A percentile compares a stretch with the other conserved stretches of the same genome.
phyloP scores from a whole-genome alignment of 2,888 invertebrate genomes.

The Trichopoda pennipes region DNA sequence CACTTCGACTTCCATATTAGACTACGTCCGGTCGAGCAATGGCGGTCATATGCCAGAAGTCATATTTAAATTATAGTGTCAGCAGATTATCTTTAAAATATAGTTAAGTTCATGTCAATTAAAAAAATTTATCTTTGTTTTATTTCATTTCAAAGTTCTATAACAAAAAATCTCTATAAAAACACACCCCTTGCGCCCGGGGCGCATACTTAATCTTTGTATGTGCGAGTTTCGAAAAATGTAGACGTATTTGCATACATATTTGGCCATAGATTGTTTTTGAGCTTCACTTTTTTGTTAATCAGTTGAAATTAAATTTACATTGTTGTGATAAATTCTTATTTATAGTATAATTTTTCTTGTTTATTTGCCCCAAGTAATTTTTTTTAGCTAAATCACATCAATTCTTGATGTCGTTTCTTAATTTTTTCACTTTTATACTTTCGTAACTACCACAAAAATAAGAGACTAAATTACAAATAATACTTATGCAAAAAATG shows the following conservation, averaged over 20 bases:
- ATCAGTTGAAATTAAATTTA: constrained; percentile 64
- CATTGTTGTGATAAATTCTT: constrained; percentile 51
- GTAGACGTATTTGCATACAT: neutral
- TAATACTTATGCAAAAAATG: constrained; percentile 23
- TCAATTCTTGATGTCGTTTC: constrained; percentile 51
- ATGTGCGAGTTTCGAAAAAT: neutral
- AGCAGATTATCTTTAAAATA: too few species aligned
- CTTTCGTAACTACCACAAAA: constrained; percentile 21
- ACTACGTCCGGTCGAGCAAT: too few species aligned
- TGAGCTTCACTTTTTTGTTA: constrained; percentile 58
- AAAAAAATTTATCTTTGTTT: too few species aligned
- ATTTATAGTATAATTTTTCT: constrained; percentile 31
- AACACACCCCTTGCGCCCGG: neutral
- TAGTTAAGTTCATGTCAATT: too few species aligned
- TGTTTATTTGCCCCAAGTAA: constrained; percentile 22
- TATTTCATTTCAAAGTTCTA: too few species aligned
- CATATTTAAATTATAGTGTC: too few species aligned
- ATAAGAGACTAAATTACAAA: constrained; percentile 31
- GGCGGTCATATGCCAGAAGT: too few species aligned
- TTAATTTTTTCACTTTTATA: constrained; percentile 22
- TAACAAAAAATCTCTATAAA: constrained; percentile 19
- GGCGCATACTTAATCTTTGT: constrained; percentile 6
- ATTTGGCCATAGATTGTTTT: constrained; percentile 21
- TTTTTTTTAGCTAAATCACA: constrained; percentile 52
- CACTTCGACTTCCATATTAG: too few species aligned